Conservation (phyloP, 2,888 invertebrate genomes). For the Ennomos quercinarius region DNA sequence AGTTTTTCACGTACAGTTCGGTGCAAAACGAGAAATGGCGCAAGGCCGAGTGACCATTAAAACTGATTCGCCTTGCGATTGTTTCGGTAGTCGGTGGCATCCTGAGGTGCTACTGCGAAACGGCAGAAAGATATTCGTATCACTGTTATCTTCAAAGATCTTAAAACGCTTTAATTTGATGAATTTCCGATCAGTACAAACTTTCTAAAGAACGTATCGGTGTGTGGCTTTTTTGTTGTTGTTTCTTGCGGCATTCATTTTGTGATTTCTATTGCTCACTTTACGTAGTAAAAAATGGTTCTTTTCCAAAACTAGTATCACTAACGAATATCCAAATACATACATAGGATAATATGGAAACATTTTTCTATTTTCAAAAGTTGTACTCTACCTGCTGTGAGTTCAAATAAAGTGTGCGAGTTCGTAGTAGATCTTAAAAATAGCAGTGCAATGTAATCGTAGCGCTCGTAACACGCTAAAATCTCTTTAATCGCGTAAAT, state of each 20-base stretch:
- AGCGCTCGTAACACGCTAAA: conserved; percentile 26
- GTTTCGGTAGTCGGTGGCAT: conserved; percentile 42
- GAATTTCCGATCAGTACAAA: no score
- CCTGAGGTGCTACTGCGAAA: conserved; percentile 21
- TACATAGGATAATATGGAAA: no score
- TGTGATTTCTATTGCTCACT: no score
- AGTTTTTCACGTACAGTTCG: conserved; percentile 14
- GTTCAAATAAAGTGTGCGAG: not conserved
- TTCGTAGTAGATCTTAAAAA: conserved; percentile 10
- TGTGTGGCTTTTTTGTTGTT: no score
- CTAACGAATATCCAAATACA: no score
- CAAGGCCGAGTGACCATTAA: conserved; percentile 57
- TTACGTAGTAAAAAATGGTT: no score
- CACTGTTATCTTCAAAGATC: conserved; percentile 1
- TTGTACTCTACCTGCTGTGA: no score
- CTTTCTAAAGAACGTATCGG: no score
- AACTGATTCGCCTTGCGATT: conserved; percentile 59
- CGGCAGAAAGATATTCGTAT: conserved; percentile 1
- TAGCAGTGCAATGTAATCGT: conserved; percentile 18
- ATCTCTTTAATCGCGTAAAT: conserved; percentile 33
- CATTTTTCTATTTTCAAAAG: no score
- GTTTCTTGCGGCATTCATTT: no score
- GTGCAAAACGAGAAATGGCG: conserved; percentile 51
- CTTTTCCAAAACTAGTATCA: no score
- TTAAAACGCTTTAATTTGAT: not conserved